Evolutionary conservation across 2,888 invertebrate species (phyloP), one percentile per base, ranked within the genome.

Genomic region (Eupeodes luniger): DNA sequence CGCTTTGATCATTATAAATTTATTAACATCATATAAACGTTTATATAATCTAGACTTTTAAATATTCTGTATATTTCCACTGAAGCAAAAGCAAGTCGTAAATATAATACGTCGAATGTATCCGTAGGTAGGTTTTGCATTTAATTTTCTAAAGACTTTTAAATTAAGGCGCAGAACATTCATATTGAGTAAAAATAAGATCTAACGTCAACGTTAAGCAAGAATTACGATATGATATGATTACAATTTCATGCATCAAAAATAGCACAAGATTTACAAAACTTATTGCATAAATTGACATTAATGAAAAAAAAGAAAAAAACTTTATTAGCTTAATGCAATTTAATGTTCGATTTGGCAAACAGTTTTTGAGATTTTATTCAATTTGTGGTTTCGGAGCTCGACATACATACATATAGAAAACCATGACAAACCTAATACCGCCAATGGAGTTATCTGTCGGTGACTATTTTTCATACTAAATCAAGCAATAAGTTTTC

Each of bases 401-500:
- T 49, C 47, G 47, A 47, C 19, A 40, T 7, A 40, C 40, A 40
- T n/a, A n/a, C n/a, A n/a, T n/a, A n/a, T 40, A 40, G 9, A 9
- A 40, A 40, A 3, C 27, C 27, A 27, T 27, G 27, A 27, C 27
- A 40, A 40, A 40, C 40, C 9, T 40, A 40, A 59, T 36, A 72
- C 83, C 83, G 80, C 72, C 66, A 79, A 86, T 83, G 79, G 86
- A 75, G 49, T 72, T 83, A 79, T 87, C 83, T 87, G 86, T 87
- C 86, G 83, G 53, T 72, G 76, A 80, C 59, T 76, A 79, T 87
- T 82, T 83, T 76, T 77, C 72, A 53, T 80, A 76, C 79, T 80
- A 87, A 79, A 80, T 83, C 86, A 83, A 80, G 83, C 83, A 83
- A 80, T 80, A 80, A 83, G 70, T 76, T 53, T 47, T 47, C 81